A percentile compares a stretch with the other conserved stretches of the same genome.
These are phyloP conservation scores for Burhinus bistriatus DNA, from an alignment of 2,113 vertebrate genomes.

Conservation along the genomic window DNA sequence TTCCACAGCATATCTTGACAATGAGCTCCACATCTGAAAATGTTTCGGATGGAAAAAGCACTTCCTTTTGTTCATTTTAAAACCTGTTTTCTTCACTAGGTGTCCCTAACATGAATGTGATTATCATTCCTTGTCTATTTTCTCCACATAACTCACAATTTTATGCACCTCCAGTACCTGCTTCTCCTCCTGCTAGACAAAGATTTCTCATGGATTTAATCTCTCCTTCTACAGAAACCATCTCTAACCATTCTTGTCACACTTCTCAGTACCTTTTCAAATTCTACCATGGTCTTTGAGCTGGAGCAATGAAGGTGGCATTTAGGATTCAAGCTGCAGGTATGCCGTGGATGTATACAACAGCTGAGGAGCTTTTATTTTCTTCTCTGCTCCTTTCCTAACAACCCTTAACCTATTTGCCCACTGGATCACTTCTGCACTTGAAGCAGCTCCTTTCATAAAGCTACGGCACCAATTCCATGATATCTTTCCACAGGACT, in stretches of 20 bases:
- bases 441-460: neutral
- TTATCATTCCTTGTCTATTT: neutral
- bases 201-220: neutral
- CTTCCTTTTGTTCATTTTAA: neutral
- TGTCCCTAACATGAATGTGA: neutral
- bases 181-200: neutral
- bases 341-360: neutral
- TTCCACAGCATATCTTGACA: neutral
- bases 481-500: neutral
- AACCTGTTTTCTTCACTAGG: neutral
- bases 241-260: neutral
- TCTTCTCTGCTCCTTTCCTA: neutral
- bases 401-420: neutral
- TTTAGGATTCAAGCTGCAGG: neutral
- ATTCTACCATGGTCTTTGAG: neutral
- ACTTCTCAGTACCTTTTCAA: neutral
- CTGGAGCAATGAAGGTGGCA: neutral
- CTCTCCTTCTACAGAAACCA: neutral
- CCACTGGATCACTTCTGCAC: neutral
- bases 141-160: neutral
- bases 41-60: neutral
- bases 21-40: neutral
- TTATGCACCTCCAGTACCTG: neutral
- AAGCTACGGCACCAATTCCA: neutral
- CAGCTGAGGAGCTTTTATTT: neutral